Conservation (phyloP, 2,888 invertebrate species). For the Rhimphoctona megacephalus region DNA sequence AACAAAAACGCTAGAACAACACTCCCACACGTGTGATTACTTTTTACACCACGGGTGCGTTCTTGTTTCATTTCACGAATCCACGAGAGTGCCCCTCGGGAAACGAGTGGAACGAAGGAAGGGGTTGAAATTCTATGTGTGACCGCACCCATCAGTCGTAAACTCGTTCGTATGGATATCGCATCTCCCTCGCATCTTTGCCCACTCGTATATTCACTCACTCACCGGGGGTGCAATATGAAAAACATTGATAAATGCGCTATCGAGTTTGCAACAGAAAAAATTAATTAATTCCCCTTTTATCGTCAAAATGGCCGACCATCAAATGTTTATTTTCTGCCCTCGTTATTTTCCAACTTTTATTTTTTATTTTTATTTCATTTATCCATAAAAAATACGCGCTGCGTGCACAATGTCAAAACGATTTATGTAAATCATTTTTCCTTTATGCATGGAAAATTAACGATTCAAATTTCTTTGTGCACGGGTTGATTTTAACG, state of each 20-base stretch:
- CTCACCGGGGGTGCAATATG: constrained; percentile 21
- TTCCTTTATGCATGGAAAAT: not conserved
- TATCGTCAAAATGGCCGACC: not conserved
- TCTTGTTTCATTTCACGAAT: constrained; percentile 58
- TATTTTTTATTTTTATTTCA: not conserved
- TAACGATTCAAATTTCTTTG: not conserved
- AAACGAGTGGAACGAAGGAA: constrained; percentile 6
- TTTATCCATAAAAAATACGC: constrained; percentile 11
- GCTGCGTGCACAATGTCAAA: not conserved
- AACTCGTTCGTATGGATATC: constrained; percentile 70
- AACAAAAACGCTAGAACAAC: constrained; percentile 45
- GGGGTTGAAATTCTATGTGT: constrained; percentile 7
- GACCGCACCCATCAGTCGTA: constrained; percentile 62
- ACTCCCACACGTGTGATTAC: constrained; percentile 56
- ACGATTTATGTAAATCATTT: not conserved
- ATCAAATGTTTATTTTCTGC: constrained; percentile 15
- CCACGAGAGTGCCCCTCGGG: constrained; percentile 51
- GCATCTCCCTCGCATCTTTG: constrained; percentile 63
- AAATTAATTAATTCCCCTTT: constrained; percentile 50
- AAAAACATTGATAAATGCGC: constrained; percentile 50
- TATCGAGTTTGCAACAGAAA: constrained; percentile 14
- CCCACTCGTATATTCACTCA: constrained; percentile 15
- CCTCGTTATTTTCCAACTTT: not conserved
- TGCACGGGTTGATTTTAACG: not conserved
- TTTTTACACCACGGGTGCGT: constrained; percentile 50